Base-by-base conservation (phyloP, 2,797 vertebrate genomes). In the Hirundo rustica region DNA sequence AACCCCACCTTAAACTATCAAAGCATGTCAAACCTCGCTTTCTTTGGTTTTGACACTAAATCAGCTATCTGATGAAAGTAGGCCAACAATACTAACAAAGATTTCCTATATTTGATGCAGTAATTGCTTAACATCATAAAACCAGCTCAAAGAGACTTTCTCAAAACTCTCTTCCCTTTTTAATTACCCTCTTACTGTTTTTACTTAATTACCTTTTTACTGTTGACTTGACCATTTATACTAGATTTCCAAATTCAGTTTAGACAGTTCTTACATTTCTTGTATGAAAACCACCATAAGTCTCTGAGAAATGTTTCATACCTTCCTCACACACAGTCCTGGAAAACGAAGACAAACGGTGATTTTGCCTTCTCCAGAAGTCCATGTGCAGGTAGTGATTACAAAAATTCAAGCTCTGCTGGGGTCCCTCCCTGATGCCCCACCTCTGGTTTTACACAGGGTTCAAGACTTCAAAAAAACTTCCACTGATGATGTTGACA, bases 21-120 rank as follows among this genome's bases (percentile, higher is more conserved):
- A 94, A 95, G 48, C 32, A 87, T 13, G 12, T 94, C 71, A 90
- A 90, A 86, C 36, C 45, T 81, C 36, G 29, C 58, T 73, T 50
- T 60, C 71, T 89, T 62, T 82, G 73, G 23, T 78, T 96, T 86
- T 84, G 79, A 93, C 80, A 94, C 51, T 64, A 61, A 67, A 92
- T 20, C 42, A 17, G 70, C 61, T 88, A 78, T 54, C 60, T 92
- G 60, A 93, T 76, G 29, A 65, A 93, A 91, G 64, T 3, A 90
- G 88, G 85, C 60, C 80, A 91, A 94, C 5, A 8, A 75, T 26
- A 85, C 40, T 90, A 93, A 84, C 29, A 42, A 78, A 75, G 40
- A 73, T n/a, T 44, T 70, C 34, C 73, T 79, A 47, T 16, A 75
- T 78, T 80, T 76, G 77, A 25, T 42, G 71, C 67, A 66, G 70